Evolutionary conservation across 2,113 vertebrate species (phyloP).

Genomic region (Leptodactylus fuscus): DNA sequence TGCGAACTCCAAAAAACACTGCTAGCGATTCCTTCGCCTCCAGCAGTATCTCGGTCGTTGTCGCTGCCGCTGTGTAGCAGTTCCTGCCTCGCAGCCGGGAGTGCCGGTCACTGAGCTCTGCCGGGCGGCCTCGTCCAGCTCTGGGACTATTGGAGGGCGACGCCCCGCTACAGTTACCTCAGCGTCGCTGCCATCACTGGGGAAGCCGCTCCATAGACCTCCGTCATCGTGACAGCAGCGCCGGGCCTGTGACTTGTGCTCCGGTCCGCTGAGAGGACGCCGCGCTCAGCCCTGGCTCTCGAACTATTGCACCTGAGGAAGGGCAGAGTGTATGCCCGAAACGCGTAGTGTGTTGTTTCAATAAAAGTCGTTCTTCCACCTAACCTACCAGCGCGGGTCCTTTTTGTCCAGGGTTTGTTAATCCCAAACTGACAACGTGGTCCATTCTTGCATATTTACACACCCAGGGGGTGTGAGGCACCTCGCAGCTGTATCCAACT

Average conservation of each 20-base stretch:
- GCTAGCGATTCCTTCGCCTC: slow-evolving; percentile 32
- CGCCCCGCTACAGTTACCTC: neutral
- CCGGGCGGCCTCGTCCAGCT: neutral
- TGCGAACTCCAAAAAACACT: too few relatives aligned
- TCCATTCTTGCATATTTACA: too few relatives aligned
- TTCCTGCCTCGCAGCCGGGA: neutral
- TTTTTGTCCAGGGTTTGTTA: too few relatives aligned
- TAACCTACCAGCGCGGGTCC: too few relatives aligned
- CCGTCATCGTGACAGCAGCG: slow-evolving; percentile 9
- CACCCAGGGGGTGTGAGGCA: too few relatives aligned
- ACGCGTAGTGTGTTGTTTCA: too few relatives aligned
- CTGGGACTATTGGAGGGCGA: neutral
- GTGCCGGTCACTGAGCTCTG: neutral
- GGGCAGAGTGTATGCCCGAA: too few relatives aligned
- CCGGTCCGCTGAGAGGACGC: neutral
- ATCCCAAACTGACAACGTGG: too few relatives aligned
- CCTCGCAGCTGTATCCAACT: too few relatives aligned
- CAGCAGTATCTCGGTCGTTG: slow-evolving; percentile 32
- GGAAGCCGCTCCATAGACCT: neutral
- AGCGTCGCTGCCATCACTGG: neutral
- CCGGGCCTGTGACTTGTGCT: slow-evolving; percentile 10
- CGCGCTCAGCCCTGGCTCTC: neutral
- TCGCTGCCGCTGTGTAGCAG: neutral
- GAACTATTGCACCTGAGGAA: too few relatives aligned
- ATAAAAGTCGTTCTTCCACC: too few relatives aligned